Evolutionary conservation across 2,797 vertebrate species (phyloP), one percentile per base, ranked within the genome.

Genomic region (Danio kyathit): DNA sequence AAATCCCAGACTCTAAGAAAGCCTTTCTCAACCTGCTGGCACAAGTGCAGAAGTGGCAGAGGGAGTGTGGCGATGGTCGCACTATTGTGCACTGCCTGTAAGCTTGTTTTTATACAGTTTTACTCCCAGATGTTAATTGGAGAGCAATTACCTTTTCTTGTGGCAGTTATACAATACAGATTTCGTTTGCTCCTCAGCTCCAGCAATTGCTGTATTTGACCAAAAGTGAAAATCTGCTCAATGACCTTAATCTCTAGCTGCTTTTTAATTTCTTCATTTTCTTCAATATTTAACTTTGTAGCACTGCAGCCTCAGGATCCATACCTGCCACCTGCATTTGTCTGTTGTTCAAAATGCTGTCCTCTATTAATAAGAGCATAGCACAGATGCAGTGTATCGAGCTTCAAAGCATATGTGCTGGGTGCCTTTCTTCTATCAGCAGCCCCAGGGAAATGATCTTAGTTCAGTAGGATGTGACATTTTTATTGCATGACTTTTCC

Each of bases 41-140:
- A 5, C 95, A 97, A 88, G 96, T 99, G 86, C 96, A 96, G 91
- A 96, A 95, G 92, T 99, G 97, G 98, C 97, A 99, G 93, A 94
- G 92, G 7, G 96, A 98, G 82, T 96, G 95, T 0, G 96, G 96
- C 0, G 95, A 98, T 0, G 97, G 97, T 56, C 94, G 98, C 83
- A 97, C 95, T 0, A 71, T 97, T 0, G 96, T 99, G 76, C 98
- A 99, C 91, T 98, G 97, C 90, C 90, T 99, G 97, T 99, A 92
- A 96, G 97, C 96, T 40, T 66, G 29, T 29, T 29, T 29, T 29
- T 16, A 52, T 19, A 13, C 38, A 5, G 0, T 57, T 46, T 43
- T 9, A 13, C 43, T 40, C 17, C 13, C 64, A 51, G 41, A 43
- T 77, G 43, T 52, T 40, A 48, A 57, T 48, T 48, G 10, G 4